These are phyloP conservation scores for Drosophila lini DNA, from an alignment of 1,140 invertebrate genomes.

Conservation along the genomic window DNA sequence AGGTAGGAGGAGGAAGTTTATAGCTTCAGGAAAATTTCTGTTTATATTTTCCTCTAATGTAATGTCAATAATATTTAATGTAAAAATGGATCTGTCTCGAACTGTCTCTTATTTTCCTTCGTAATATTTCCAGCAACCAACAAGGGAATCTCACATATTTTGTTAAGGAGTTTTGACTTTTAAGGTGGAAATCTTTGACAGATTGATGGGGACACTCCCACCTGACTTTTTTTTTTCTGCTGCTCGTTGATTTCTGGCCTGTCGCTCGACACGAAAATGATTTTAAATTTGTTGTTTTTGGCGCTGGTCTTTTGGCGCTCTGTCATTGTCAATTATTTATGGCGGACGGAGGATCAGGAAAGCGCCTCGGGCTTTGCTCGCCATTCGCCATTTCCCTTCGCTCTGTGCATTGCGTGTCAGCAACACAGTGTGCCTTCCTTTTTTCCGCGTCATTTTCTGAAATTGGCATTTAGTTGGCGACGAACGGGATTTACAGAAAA, in stretches of 20 bases:
- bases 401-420: constrained; percentile 57
- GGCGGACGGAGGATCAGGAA: constrained; percentile 12
- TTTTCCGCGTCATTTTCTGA: constrained; percentile 81
- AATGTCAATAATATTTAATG: background rate
- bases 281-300: constrained; percentile 76
- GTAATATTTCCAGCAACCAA: background rate
- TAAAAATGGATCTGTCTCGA: too few species aligned
- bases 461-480: constrained; percentile 82
- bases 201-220: constrained; percentile 32
- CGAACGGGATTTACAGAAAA: constrained; percentile 74
- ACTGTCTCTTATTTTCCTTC: background rate
- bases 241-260: constrained; percentile 28
- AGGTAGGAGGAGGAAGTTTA: background rate
- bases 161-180: constrained; percentile 34
- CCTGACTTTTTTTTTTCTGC: background rate
- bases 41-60: too few species aligned
- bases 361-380: constrained; percentile 51
- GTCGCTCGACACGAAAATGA: constrained; percentile 71
- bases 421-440: constrained; percentile 40
- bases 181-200: constrained; percentile 41
- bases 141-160: constrained; percentile 2
- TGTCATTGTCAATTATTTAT: constrained; percentile 74
- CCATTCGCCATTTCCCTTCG: background rate
- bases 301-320: constrained; percentile 58
- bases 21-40: background rate